Evolutionary conservation across 2,888 invertebrate species (phyloP).

Genomic region (Latrodectus hesperus): DNA sequence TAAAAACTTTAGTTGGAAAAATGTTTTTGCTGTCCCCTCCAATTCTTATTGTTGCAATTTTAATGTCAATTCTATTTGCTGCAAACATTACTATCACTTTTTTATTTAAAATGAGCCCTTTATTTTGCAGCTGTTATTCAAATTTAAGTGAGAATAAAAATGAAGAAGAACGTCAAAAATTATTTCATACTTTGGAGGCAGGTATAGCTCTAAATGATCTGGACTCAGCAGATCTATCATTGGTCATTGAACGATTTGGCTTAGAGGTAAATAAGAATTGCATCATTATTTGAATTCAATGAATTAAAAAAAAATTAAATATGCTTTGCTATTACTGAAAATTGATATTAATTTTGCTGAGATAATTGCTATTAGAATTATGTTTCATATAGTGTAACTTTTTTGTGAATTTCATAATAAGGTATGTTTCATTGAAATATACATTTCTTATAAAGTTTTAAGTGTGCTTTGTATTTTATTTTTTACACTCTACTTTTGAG

Average conservation of each 20-base stretch:
- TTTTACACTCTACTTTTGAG: too few species aligned
- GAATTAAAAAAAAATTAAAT: not conserved
- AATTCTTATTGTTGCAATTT: too few species aligned
- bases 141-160: conserved; percentile 4
- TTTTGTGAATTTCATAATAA: not conserved
- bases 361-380: not conserved
- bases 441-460: not conserved
- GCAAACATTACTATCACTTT: too few species aligned
- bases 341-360: not conserved
- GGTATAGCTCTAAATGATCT: conserved; percentile 43
- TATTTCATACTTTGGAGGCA: conserved; percentile 12
- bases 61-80: too few species aligned
- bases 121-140: conserved; percentile 13
- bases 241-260: conserved; percentile 39
- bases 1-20: too few species aligned
- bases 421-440: not conserved
- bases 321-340: not conserved
- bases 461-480: too few species aligned
- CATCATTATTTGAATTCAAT: too few species aligned
- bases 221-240: conserved; percentile 18
- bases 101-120: not conserved
- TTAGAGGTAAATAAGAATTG: conserved; percentile 30
- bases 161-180: conserved; percentile 7
- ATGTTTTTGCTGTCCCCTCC: too few species aligned
- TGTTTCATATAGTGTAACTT: not conserved